Evolutionary conservation across 2,888 invertebrate species (phyloP).

Genomic region (Netelia fuscicornis): DNA sequence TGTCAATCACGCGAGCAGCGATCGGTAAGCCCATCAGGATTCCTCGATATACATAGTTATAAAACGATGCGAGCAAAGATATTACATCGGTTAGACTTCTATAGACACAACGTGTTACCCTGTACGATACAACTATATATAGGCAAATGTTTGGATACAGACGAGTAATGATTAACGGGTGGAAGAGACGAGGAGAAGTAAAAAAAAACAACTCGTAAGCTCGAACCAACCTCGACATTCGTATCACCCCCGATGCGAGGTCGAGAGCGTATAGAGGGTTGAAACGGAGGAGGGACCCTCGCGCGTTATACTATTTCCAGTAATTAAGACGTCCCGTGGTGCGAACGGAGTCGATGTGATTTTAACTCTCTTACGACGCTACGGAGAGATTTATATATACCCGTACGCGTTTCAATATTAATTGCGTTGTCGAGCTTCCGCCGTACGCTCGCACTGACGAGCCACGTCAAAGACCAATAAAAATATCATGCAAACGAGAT

Average conservation of each 20-base stretch:
- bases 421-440: conserved; percentile 53
- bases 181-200: neutral
- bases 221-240: neutral
- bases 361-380: conserved; percentile 36
- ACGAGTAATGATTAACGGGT: neutral
- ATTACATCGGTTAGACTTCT: neutral
- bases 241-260: neutral
- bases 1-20: conserved; percentile 54
- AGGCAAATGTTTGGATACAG: neutral
- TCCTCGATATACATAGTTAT: conserved; percentile 20
- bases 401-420: conserved; percentile 45
- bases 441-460: conserved; percentile 26
- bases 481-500: conserved; percentile 10
- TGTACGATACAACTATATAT: neutral
- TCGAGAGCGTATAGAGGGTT: neutral
- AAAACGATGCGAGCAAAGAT: neutral
- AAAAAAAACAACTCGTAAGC: neutral
- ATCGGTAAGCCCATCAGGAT: conserved; percentile 41
- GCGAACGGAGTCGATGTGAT: conserved; percentile 45
- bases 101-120: neutral
- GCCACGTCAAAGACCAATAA: neutral
- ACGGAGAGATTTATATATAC: neutral
- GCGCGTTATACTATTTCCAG: conserved; percentile 51
- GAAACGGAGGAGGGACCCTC: conserved; percentile 12
- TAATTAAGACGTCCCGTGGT: conserved; percentile 69